These are phyloP conservation scores for Carterocephalus palaemon DNA, from an alignment of 2,888 invertebrate genomes.

Conservation along the genomic window DNA sequence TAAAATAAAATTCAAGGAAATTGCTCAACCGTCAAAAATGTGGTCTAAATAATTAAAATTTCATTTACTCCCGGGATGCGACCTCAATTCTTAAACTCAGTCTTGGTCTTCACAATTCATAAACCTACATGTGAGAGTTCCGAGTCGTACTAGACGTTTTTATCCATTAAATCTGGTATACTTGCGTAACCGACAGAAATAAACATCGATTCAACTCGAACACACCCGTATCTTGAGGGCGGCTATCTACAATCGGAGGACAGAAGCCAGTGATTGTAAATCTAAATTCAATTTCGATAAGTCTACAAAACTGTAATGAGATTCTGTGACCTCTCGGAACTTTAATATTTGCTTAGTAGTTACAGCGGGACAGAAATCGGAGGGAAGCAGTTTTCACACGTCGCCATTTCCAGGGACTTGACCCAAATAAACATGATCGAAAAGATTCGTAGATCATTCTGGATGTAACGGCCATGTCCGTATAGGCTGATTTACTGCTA, in stretches of 20 bases:
- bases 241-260: constrained; percentile 16
- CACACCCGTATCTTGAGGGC: constrained; percentile 3
- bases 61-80: no score
- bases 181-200: constrained; percentile 3
- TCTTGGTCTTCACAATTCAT: no score
- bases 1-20: no score
- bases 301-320: constrained; percentile 22
- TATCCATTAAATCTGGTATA: neutral
- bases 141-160: no score
- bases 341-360: constrained; percentile 35
- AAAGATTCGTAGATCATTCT: neutral
- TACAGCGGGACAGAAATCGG: constrained; percentile 17
- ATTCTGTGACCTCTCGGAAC: constrained; percentile 29
- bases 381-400: constrained; percentile 15
- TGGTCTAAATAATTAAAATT: no score
- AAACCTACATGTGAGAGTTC: no score
- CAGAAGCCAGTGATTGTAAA: constrained; percentile 15
- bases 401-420: constrained; percentile 10
- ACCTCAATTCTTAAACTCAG: no score
- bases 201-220: constrained; percentile 13
- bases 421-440: constrained; percentile 20
- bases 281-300: constrained; percentile 25
- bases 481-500: constrained; percentile 4
- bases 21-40: no score
- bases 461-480: neutral